These are phyloP conservation scores for Tachina fera DNA, from an alignment of 2,888 invertebrate genomes.

Conservation along the genomic window DNA sequence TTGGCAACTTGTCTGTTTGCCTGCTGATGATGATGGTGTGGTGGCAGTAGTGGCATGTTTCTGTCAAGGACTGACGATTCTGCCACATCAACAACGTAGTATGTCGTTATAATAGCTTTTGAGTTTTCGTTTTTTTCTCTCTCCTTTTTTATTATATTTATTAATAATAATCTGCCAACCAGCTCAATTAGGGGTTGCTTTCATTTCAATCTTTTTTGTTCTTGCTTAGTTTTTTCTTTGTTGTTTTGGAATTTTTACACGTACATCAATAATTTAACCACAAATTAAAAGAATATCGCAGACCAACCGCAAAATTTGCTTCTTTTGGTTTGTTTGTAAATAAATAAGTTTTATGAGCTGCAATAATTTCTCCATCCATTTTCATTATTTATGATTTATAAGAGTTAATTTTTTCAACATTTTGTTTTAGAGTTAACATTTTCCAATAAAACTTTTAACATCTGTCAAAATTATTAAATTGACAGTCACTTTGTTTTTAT, in stretches of 20 bases:
- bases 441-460: slow-evolving; percentile 33
- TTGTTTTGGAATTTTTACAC: slow-evolving; percentile 36
- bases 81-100: slow-evolving; percentile 40
- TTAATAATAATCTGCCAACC: slow-evolving; percentile 54
- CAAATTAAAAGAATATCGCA: slow-evolving; percentile 63
- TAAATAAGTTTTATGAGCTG: slow-evolving; percentile 36
- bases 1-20: slow-evolving; percentile 40
- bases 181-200: slow-evolving; percentile 60
- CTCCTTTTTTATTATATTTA: slow-evolving; percentile 13
- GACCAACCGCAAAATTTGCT: slow-evolving; percentile 55
- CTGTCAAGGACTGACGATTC: slow-evolving; percentile 55
- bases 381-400: slow-evolving; percentile 43
- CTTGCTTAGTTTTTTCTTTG: slow-evolving; percentile 8
- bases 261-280: slow-evolving; percentile 65
- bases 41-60: slow-evolving; percentile 61
- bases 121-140: neutral
- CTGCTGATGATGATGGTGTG: slow-evolving; percentile 23
- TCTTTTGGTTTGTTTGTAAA: neutral
- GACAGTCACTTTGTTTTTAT: slow-evolving; percentile 39
- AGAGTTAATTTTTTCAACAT: slow-evolving; percentile 33
- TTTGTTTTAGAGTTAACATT: slow-evolving; percentile 26
- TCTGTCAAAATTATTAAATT: slow-evolving; percentile 56
- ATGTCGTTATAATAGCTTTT: slow-evolving; percentile 4
- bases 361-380: slow-evolving; percentile 37
- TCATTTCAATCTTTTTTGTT: neutral